Base-by-base conservation (phyloP, 2,888 invertebrate species). In the Frankliniella fusca region DNA sequence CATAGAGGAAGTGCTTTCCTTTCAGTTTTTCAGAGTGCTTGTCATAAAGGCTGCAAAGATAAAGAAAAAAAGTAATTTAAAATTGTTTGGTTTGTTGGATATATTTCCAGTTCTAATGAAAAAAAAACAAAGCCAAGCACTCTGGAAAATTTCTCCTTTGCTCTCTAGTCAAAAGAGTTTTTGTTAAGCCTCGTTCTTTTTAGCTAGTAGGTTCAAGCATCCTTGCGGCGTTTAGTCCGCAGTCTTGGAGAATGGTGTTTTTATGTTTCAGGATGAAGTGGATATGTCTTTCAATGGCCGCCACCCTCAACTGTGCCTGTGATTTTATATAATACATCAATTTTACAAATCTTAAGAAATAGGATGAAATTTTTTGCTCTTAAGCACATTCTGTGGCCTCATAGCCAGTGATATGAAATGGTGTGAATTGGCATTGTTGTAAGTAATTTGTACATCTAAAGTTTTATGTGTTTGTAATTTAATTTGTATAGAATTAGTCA, bases 181-280 rank as follows among this genome's bases (percentile, higher is more conserved):
- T 38, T 38, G 38, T 38, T 38, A 38, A 76, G 27, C 27, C 70
- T 23, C 27, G 11, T 76, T 27, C 70, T 76, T 27, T 23, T 23
- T 27, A 27, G 70, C 8, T 76, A 12, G 7, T 76, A 76, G 70
- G 70, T 27, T 15, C 27, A 76, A 27, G 70, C 70, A 76, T 12
- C 27, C 23, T 76, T 76, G 70, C 70, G 70, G 70, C 23, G 12
- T 23, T 27, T 76, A 76, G 70, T 76, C 70, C 70, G 70, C 70
- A 76, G 70, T 76, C 70, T 76, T 23, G 70, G 27, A 76, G 70
- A 76, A 76, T 76, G 70, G 70, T 76, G 70, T 76, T 23, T 76
- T 76, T 76, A 76, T 76, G 70, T 76, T 76, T 27, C 70, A 76
- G 70, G 70, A 76, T 76, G 70, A 76, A 76, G 70, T 76, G 70